phyloP scores from a whole-genome alignment of 2,888 invertebrate genomes.

The Eupsilia transversa region DNA sequence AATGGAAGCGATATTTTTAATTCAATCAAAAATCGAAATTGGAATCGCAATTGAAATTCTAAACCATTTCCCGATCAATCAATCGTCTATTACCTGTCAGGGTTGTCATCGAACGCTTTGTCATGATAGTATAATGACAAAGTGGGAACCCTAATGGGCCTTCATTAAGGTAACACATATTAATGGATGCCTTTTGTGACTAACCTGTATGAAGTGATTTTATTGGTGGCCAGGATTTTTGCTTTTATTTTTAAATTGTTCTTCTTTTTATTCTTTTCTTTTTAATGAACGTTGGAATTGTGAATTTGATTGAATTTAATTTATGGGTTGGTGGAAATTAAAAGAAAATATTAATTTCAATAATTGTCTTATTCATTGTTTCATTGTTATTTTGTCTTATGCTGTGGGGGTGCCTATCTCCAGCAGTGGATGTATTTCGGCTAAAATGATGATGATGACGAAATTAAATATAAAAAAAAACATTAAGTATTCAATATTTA shows the following conservation, averaged over 20 bases:
- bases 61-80: slow-evolving; percentile 66
- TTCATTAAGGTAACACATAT: slow-evolving; percentile 64
- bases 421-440: neutral
- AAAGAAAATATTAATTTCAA: neutral
- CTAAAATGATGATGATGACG: neutral
- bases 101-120: slow-evolving; percentile 60
- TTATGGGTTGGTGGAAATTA: neutral
- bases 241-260: neutral
- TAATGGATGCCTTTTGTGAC: slow-evolving; percentile 60
- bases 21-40: slow-evolving; percentile 58
- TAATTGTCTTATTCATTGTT: neutral
- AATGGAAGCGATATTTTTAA: slow-evolving; percentile 59
- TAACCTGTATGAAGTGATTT: slow-evolving; percentile 48
- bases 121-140: slow-evolving; percentile 62
- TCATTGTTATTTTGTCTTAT: neutral
- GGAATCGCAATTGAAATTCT: slow-evolving; percentile 64
- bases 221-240: slow-evolving; percentile 10
- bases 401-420: neutral
- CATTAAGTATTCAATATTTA: neutral
- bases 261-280: neutral
- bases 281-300: neutral
- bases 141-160: slow-evolving; percentile 57
- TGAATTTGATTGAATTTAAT: no score
- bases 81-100: slow-evolving; percentile 64
- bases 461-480: no score